phyloP scores from a whole-genome alignment of 2,797 vertebrate species.

The Danio kyathit region DNA sequence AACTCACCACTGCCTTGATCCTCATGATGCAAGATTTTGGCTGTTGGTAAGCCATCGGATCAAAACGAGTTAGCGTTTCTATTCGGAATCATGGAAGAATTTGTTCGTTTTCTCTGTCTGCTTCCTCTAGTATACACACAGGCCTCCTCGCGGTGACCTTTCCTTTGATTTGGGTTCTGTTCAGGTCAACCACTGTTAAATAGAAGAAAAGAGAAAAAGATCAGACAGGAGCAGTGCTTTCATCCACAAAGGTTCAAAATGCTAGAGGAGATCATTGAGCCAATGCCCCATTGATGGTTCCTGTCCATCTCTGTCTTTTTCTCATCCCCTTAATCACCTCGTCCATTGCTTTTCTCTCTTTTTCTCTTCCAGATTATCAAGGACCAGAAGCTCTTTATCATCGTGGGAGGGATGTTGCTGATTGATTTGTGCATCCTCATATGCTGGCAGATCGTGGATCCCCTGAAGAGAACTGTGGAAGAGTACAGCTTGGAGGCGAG shows the following conservation, averaged over 20 bases:
- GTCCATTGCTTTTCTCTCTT: constrained; percentile 29
- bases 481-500: constrained; percentile 98
- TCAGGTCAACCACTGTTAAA: constrained; percentile 77
- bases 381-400: constrained; percentile 98
- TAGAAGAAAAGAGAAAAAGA: constrained; percentile 71
- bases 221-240: constrained; percentile 78
- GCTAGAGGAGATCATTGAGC: constrained; percentile 62
- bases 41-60: constrained; percentile 66
- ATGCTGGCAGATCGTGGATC: constrained; percentile 99
- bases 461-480: constrained; percentile 96
- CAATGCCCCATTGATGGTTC: constrained; percentile 29
- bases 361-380: constrained; percentile 92
- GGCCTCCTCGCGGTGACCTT: constrained; percentile 77
- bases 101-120: constrained; percentile 62
- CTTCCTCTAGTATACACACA: constrained; percentile 66
- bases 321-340: constrained; percentile 48
- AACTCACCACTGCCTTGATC: constrained; percentile 42
- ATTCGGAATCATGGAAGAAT: constrained; percentile 59
- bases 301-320: constrained; percentile 29
- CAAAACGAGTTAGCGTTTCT: constrained; percentile 58
- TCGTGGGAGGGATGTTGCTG: constrained; percentile 98
- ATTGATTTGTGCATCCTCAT: constrained; percentile 99
- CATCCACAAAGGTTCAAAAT: constrained; percentile 79
- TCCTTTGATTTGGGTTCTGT: constrained; percentile 76
- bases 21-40: constrained; percentile 50